Percentiles rank a stretch among this genome's conserved stretches.
These are phyloP conservation scores for Acleris sparsana DNA, from an alignment of 2,888 invertebrate species.

Conservation along the genomic window DNA sequence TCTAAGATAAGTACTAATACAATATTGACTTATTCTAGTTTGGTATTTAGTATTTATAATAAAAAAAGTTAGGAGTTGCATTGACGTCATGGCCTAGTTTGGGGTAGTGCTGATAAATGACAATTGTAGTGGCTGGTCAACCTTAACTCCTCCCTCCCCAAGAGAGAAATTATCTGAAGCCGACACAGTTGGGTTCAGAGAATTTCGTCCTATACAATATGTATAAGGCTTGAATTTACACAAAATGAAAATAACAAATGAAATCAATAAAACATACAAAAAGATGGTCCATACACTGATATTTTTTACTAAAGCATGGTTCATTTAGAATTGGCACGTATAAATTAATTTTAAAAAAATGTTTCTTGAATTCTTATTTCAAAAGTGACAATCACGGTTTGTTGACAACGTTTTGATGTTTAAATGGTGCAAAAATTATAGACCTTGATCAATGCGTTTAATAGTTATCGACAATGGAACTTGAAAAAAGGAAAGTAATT, in stretches of 20 bases:
- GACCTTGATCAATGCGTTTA: too few species aligned
- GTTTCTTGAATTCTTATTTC: too few species aligned
- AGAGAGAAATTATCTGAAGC: constrained; percentile 14
- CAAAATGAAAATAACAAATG: background rate
- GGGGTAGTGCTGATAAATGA: background rate
- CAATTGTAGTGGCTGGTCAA: background rate
- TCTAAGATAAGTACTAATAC: too few species aligned
- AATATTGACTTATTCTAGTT: too few species aligned
- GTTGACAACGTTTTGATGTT: too few species aligned
- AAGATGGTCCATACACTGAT: constrained; percentile 7
- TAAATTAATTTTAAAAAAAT: too few species aligned
- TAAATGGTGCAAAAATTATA: too few species aligned
- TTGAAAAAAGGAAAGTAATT: too few species aligned
- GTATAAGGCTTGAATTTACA: background rate
- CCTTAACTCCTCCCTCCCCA: constrained; percentile 13
- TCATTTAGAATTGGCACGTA: too few species aligned
- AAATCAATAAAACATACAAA: background rate
- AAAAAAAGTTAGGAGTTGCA: background rate
- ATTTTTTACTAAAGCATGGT: background rate
- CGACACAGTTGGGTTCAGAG: background rate
- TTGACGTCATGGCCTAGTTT: background rate
- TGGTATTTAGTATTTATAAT: background rate
- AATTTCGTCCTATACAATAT: background rate
- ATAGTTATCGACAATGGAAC: too few species aligned
- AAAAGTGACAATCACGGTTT: too few species aligned